Evolutionary conservation across 53 echinoderm and acorn worm species (phyloP).

Genomic region (Temnopleurus reevesii): DNA sequence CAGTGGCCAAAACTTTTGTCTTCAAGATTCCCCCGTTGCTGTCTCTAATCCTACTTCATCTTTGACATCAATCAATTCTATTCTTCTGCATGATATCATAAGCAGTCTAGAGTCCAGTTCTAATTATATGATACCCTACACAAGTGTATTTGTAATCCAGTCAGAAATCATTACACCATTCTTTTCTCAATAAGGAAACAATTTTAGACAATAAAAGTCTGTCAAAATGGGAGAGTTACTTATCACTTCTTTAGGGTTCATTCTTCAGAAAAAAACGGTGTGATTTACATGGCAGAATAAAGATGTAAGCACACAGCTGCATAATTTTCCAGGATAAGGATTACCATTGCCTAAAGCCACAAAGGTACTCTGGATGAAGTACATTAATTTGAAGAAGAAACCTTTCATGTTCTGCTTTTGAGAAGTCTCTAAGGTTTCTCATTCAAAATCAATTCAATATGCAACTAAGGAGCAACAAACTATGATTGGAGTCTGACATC

Average conservation of each 20-base stretch:
- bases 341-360: neutral
- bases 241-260: neutral
- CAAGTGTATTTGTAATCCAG: neutral
- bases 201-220: neutral
- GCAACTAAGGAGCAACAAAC: neutral
- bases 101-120: neutral
- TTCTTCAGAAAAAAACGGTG: neutral
- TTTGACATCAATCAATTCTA: neutral
- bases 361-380: neutral
- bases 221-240: neutral
- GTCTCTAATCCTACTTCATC: neutral
- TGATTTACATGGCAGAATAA: neutral
- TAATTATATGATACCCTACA: slow-evolving; percentile 13
- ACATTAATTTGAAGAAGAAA: neutral
- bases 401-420: neutral
- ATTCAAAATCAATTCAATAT: neutral
- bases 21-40: neutral
- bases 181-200: neutral
- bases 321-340: neutral
- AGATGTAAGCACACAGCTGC: neutral
- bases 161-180: neutral
- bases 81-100: neutral
- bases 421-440: neutral
- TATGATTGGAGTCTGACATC: neutral
- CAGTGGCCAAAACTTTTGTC: neutral